A percentile compares a stretch with the other conserved stretches of the same genome.
Evolutionary conservation across 2,888 invertebrate species (phyloP).

Genomic region (Alloplasta piceator): DNA sequence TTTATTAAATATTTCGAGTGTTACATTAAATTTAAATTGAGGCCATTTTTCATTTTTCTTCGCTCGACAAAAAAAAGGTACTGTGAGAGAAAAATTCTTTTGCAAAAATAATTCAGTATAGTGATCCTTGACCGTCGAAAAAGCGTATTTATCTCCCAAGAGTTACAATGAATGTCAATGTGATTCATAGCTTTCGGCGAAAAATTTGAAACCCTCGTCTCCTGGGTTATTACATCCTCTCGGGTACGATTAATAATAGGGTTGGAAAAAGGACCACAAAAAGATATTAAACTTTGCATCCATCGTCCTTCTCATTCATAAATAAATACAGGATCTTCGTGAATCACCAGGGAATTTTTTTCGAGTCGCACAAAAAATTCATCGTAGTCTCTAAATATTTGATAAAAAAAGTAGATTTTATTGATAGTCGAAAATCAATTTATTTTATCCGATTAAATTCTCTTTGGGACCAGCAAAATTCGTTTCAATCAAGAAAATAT

Average conservation of each 20-base stretch:
- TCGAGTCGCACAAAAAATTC: too few relatives aligned
- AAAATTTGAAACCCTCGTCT: constrained; percentile 13
- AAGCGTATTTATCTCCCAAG: neutral
- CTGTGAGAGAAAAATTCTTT: constrained; percentile 34
- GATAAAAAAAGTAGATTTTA: neutral
- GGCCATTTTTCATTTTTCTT: neutral
- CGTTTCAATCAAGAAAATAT: too few relatives aligned
- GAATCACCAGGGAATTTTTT: neutral
- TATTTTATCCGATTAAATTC: neutral
- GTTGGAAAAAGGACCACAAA: constrained; percentile 19
- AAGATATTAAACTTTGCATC: constrained; percentile 46
- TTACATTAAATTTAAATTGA: constrained; percentile 6
- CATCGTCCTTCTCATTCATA: constrained; percentile 1
- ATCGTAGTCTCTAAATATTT: neutral
- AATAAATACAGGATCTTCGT: neutral
- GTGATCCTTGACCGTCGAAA: neutral
- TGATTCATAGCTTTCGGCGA: constrained; percentile 45
- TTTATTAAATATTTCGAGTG: neutral
- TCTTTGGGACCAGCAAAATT: too few relatives aligned
- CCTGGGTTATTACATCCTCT: constrained; percentile 28
- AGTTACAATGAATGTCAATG: constrained; percentile 55
- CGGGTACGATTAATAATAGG: constrained; percentile 59
- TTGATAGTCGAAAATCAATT: neutral
- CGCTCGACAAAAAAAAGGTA: neutral
- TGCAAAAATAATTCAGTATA: constrained; percentile 37